phyloP scores from a whole-genome alignment of 2,888 invertebrate species.

The Cyaniris semiargus region DNA sequence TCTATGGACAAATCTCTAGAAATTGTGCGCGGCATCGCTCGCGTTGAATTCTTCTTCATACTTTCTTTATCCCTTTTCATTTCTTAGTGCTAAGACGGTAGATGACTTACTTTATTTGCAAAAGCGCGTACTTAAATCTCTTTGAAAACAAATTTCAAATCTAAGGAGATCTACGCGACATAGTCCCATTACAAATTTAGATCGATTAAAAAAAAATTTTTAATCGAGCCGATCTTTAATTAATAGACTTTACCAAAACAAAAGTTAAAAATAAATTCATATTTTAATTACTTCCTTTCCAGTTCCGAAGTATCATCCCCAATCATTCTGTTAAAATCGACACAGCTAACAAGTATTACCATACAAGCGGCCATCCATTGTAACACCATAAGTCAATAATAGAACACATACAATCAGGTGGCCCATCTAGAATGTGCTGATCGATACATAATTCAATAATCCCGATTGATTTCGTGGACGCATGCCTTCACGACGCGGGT shows the following conservation, averaged over 20 bases:
- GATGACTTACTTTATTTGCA: too few relatives aligned
- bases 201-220: too few relatives aligned
- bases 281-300: slow-evolving; percentile 9
- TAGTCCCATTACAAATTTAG: too few relatives aligned
- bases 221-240: too few relatives aligned
- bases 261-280: background rate
- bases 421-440: slow-evolving; percentile 26
- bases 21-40: too few relatives aligned
- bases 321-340: slow-evolving; percentile 5
- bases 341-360: background rate
- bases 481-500: slow-evolving; percentile 56
- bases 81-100: too few relatives aligned
- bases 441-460: slow-evolving; percentile 31
- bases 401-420: slow-evolving; percentile 17
- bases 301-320: background rate
- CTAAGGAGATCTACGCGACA: too few relatives aligned
- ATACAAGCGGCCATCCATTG: background rate
- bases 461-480: slow-evolving; percentile 42
- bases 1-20: background rate
- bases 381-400: slow-evolving; percentile 12
- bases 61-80: too few relatives aligned
- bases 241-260: too few relatives aligned
- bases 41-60: too few relatives aligned
- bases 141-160: too few relatives aligned
- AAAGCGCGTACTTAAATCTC: too few relatives aligned